Percentiles rank a stretch among this genome's conserved stretches.
phyloP scores from a whole-genome alignment of 2,797 vertebrate genomes.

The Enteromius afrohamiltoni region DNA sequence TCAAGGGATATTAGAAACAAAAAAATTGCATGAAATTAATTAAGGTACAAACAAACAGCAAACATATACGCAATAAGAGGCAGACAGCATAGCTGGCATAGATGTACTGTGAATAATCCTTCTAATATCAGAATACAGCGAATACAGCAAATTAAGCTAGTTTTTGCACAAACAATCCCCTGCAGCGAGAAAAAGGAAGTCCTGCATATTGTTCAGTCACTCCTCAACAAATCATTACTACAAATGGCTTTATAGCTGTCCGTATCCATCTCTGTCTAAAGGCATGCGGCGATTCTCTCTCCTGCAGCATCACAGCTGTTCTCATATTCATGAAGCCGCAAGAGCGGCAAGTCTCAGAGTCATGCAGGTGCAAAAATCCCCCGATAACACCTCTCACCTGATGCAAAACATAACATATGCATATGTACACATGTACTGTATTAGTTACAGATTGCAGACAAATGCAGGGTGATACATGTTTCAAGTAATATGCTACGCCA shows the following conservation, averaged over 20 bases:
- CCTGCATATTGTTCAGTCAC: slow-evolving; percentile 68
- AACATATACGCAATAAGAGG: neutral
- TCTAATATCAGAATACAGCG: slow-evolving; percentile 63
- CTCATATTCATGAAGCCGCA: slow-evolving; percentile 68
- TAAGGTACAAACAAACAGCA: slow-evolving; percentile 33
- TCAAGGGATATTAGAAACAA: slow-evolving; percentile 38
- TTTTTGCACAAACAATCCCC: slow-evolving; percentile 64
- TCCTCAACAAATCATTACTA: slow-evolving; percentile 74
- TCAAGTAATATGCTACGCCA: neutral
- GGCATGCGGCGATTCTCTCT: slow-evolving; percentile 49
- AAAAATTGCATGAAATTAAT: slow-evolving; percentile 47
- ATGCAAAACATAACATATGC: slow-evolving; percentile 67
- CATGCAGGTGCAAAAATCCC: slow-evolving; percentile 61
- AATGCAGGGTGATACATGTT: slow-evolving; percentile 58
- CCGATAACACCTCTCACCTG: slow-evolving; percentile 60
- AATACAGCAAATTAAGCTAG: slow-evolving; percentile 71
- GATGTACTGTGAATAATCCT: slow-evolving; percentile 59
- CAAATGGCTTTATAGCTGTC: slow-evolving; percentile 76
- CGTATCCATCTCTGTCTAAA: slow-evolving; percentile 71
- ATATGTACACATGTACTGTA: slow-evolving; percentile 20
- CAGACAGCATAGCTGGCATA: slow-evolving; percentile 51
- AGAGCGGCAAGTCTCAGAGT: slow-evolving; percentile 67
- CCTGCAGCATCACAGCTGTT: slow-evolving; percentile 48
- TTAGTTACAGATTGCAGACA: slow-evolving; percentile 57
- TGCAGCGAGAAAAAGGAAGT: slow-evolving; percentile 56